Percentiles rank a stretch among this genome's conserved stretches.
phyloP scores from a whole-genome alignment of 2,797 vertebrate genomes.

The Chelidonichthys spinosus region DNA sequence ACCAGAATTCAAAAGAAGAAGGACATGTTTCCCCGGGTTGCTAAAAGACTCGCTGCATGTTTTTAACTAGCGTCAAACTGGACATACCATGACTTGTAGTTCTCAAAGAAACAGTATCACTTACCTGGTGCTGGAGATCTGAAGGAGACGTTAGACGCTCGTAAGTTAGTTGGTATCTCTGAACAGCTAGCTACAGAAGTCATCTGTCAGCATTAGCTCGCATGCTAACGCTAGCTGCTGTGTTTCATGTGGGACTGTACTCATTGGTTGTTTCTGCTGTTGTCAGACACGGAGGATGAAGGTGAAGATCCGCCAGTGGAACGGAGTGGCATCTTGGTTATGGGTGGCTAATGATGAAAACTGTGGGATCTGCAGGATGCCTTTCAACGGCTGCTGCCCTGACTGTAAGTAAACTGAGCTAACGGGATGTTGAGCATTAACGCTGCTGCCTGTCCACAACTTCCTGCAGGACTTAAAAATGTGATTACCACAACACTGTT shows the following conservation, averaged over 20 bases:
- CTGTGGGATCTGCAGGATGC: constrained; percentile 97
- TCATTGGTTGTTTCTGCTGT: not conserved
- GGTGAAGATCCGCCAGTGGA: constrained; percentile 94
- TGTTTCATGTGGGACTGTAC: not conserved
- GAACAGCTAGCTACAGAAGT: not conserved
- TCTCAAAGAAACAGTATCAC: not conserved
- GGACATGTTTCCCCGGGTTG: not conserved
- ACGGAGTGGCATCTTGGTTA: constrained; percentile 94
- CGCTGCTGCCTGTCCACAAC: not conserved
- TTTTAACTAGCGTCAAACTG: not conserved
- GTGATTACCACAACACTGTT: not conserved
- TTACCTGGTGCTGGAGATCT: not conserved
- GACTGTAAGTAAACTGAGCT: constrained; percentile 88
- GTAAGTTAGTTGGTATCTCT: not conserved
- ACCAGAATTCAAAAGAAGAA: not conserved
- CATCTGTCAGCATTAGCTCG: constrained; percentile 13
- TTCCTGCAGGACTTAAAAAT: not conserved
- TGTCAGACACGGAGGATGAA: constrained; percentile 81
- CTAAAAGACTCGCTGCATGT: not conserved
- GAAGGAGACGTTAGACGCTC: not conserved
- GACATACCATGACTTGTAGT: not conserved
- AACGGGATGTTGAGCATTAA: not conserved
- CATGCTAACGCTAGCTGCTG: constrained; percentile 14
- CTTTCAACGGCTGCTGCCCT: constrained; percentile 97
- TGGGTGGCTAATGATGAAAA: constrained; percentile 99